Evolutionary conservation across 2,888 invertebrate genomes (phyloP), one percentile per base, ranked within the genome.

Genomic region (Neoitamus cyanurus): DNA sequence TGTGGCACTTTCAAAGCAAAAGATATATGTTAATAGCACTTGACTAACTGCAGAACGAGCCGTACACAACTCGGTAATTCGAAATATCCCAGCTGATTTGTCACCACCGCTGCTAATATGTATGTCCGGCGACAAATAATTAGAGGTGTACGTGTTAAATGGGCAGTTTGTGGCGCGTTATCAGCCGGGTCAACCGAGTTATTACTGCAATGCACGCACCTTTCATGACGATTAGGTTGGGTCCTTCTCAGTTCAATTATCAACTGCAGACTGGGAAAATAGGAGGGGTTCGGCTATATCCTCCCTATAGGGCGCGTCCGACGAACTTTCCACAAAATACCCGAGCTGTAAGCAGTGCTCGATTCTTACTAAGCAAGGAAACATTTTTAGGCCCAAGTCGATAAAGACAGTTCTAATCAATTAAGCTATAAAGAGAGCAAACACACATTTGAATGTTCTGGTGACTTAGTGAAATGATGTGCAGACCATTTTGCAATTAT

Each of bases 81-180:
- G 37, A 37, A 4, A 2, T 25, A 68, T 70, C 70, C 68, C 15
- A n/a, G 70, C 31, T 70, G 70, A 70, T 70, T 70, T 70, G 70
- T 30, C 34, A 25, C 70, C 31, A n/a, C 31, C 28, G 13, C 31
- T 78, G 78, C 13, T 78, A 58, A 46, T 48, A 31, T 34, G n/a
- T 48, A 15, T 34, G n/a, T 34, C 78, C 25, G 48, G 78, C 48
- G 78, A 78, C 48, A 78, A 78, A 78, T 78, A 78, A 48, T 58
- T 42, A 30, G 31, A 42, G 58, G 31, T 48, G 48, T 78, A 78
- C 78, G 78, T 78, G 78, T 78, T 48, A 78, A 48, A 42, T 31
- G 31, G 75, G 48, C 48, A 78, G 31, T 48, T 48, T 78, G 30
- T 20, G 46, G 78, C 30, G 15, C n/a, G 78, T 78, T 78, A 78